Evolutionary conservation across 1,140 invertebrate species (phyloP), one percentile per base, ranked within the genome.

Genomic region (Zelostemma sp.): DNA sequence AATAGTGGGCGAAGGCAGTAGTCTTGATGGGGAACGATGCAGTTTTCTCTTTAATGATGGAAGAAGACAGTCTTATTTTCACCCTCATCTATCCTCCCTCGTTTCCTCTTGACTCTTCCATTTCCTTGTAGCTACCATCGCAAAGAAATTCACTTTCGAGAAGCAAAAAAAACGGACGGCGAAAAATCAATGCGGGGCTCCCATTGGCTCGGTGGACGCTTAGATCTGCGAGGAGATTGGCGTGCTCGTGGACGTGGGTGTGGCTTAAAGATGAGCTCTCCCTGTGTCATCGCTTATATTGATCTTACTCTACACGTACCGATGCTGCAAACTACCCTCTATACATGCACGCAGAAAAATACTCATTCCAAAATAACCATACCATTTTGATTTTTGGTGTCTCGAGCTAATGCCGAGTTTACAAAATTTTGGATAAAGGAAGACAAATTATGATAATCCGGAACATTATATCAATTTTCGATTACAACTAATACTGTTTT

Each of bases 201-300:
- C 63, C 35, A 83, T 84, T 85, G 81, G 83, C 31, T 58, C 48
- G 38, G 8, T 18, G 59, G 38, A 43, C 55, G 53, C 38, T 48
- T 16, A 15, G 47, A 65, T 50, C 40, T 25, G 51, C 1, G 0
- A 12, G 9, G 17, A 49, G 33, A 78, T 80, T 79, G 75, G 78
- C 17, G 47, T 14, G 8, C 16, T 55, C 58, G 9, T 48, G 21
- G 15, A 12, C 14, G 15, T 45, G 74, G 83, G 83, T 75, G 83
- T 78, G 72, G 81, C 80, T 84, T 84, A 83, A 84, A 85, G 82
- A 85, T 85, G 80, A 85, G 81, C 82, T 85, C 78, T 83, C 80
- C 81, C 79, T 82, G 76, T 85, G 81, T 85, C 82, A 84, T 85
- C 82, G 79, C 75, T 81, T 84, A 84, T 85, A 85, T 85, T 85